Evolutionary conservation across 2,797 vertebrate species (phyloP).

Genomic region (Glossophaga mutica): DNA sequence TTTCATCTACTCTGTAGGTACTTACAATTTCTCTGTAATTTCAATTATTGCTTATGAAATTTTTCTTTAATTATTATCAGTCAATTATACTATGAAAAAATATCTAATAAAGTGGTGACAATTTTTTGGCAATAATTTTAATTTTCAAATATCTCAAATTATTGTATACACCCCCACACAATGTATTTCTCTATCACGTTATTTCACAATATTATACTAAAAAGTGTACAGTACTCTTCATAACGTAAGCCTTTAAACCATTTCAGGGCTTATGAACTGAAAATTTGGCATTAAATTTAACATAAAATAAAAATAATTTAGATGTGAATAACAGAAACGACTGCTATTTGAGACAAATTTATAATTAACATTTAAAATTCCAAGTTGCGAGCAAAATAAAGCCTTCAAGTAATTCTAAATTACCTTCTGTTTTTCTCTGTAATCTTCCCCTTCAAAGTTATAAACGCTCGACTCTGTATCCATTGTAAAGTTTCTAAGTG

Average conservation of each 20-base stretch:
- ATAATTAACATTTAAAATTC: conserved; percentile 25
- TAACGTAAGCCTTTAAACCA: background rate
- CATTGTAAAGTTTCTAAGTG: conserved; percentile 98
- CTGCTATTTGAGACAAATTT: background rate
- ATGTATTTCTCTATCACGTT: background rate
- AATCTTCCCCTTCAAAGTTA: conserved; percentile 99
- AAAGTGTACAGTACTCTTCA: background rate
- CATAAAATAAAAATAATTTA: conserved; percentile 8
- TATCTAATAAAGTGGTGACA: background rate
- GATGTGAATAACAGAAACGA: background rate
- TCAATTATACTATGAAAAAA: background rate
- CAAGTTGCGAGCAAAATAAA: conserved; percentile 4
- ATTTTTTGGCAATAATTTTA: background rate
- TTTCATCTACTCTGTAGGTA: background rate
- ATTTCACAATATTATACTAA: background rate
- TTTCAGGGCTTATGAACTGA: background rate
- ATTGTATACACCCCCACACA: background rate
- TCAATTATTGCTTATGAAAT: background rate
- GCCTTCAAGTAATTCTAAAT: background rate
- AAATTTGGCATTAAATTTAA: background rate
- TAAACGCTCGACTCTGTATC: conserved; percentile 98
- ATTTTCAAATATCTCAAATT: conserved; percentile 11
- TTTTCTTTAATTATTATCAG: background rate
- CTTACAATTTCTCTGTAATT: background rate
- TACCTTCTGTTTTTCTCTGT: conserved; percentile 99